Evolutionary conservation across 2,888 invertebrate species (phyloP), one percentile per base, ranked within the genome.

Genomic region (Mythimna vitellina): DNA sequence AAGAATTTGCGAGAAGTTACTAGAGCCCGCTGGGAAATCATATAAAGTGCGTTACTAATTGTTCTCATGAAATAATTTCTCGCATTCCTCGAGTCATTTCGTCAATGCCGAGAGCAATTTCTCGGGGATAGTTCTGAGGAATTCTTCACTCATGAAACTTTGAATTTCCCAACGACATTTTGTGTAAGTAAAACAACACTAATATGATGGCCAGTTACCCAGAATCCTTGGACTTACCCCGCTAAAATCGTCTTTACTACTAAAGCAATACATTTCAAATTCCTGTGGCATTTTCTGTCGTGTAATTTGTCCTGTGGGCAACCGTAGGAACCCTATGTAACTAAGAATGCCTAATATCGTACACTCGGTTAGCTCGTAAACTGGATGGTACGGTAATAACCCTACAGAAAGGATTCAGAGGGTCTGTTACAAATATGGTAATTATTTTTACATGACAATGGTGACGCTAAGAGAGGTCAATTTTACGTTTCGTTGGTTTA

Each of bases 11-110:
- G 49, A 73, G 60, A 67, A 56, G 65, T 51, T 73, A 65, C 71
- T 54, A n/a, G 54, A 77, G 61, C 62, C 79, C 61, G 73, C 75
- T 76, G 85, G 85, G 83, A 86, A 86, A 85, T 85, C 81, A 85
- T 77, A 70, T 73, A 69, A 82, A 86, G 77, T 76, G 76, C 74
- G 53, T 76, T 75, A 73, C 71, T 83, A 83, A 86, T 82, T 81
- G 64, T 65, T 73, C 60, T 63, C 64, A 76, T 75, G 61, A 79
- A 76, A 78, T 82, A 73, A 80, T 76, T 84, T 49, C 46, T 29
- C 32, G 10, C 49, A 72, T 70, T 64, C 35, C 63, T 70, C 63
- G 65, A 78, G 61, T 58, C 81, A 81, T 81, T 78, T 82, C 76
- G 63, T 80, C 68, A 60, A 60, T 51, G 49, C 42, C 12, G 20